phyloP scores from a whole-genome alignment of 2,113 vertebrate species.

The Pogona vitticeps region DNA sequence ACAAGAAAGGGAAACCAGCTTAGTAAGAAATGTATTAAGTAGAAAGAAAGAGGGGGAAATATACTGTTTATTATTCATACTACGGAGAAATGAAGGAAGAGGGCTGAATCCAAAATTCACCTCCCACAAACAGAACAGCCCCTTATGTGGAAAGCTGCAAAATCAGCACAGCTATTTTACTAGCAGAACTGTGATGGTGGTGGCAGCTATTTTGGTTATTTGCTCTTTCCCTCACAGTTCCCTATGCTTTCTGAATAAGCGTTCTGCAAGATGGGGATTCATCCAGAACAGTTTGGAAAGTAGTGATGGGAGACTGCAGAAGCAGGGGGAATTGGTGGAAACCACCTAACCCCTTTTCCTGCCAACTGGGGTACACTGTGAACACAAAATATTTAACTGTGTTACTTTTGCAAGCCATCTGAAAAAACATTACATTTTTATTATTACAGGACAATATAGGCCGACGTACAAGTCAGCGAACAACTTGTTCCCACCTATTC shows the following conservation, averaged over 20 bases:
- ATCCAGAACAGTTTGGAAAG: not conserved
- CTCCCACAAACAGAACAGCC: too few relatives aligned
- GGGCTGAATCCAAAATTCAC: not conserved
- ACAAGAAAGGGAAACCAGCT: conserved; percentile 3
- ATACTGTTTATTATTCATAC: not conserved
- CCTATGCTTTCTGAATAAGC: not conserved
- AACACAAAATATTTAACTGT: not conserved
- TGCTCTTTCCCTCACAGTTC: not conserved
- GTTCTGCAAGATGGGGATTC: not conserved
- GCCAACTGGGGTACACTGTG: too few relatives aligned
- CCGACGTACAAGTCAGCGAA: not conserved
- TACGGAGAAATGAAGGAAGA: not conserved
- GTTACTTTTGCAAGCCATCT: not conserved
- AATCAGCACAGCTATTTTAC: not conserved
- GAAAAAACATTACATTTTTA: not conserved
- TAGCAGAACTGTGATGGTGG: not conserved
- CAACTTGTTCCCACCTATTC: not conserved
- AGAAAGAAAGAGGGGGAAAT: not conserved
- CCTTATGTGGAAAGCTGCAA: not conserved
- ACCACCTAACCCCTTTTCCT: not conserved
- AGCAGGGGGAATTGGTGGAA: not conserved
- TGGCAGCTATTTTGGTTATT: not conserved
- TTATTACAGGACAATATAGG: not conserved
- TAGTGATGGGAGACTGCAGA: not conserved
- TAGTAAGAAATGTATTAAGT: not conserved